A percentile compares a stretch with the other conserved stretches of the same genome.
These are phyloP conservation scores for Metridium senile DNA, from an alignment of 92 coral and sea anemone species.

Conservation along the genomic window DNA sequence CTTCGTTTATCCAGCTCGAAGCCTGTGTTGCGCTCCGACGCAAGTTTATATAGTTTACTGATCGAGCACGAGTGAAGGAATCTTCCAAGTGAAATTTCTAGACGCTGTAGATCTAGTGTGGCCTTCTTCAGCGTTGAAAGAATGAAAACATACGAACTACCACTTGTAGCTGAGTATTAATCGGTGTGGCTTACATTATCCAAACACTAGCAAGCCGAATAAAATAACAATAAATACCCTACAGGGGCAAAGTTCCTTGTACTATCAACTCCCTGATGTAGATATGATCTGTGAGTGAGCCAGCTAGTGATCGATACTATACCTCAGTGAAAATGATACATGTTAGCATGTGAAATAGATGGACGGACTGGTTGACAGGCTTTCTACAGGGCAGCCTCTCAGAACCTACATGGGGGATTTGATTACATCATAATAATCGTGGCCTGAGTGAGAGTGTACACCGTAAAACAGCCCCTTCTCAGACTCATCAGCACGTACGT, in stretches of 20 bases:
- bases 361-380: neutral
- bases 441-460: neutral
- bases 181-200: neutral
- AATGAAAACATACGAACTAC: neutral
- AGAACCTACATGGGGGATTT: neutral
- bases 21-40: neutral
- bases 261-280: neutral
- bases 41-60: neutral
- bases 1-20: conserved; percentile 31
- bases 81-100: neutral
- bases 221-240: neutral
- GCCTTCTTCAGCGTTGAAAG: neutral
- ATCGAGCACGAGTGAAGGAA: neutral
- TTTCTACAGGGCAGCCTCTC: neutral
- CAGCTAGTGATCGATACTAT: neutral
- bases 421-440: neutral
- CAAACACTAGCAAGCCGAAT: neutral
- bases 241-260: neutral
- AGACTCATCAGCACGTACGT: too few relatives aligned
- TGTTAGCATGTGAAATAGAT: too few relatives aligned
- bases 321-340: neutral
- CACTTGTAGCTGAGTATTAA: neutral
- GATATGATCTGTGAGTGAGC: neutral
- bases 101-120: neutral
- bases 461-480: too few relatives aligned